Conservation (phyloP, 2,113 vertebrate species). For the Neogobius melanostomus region DNA sequence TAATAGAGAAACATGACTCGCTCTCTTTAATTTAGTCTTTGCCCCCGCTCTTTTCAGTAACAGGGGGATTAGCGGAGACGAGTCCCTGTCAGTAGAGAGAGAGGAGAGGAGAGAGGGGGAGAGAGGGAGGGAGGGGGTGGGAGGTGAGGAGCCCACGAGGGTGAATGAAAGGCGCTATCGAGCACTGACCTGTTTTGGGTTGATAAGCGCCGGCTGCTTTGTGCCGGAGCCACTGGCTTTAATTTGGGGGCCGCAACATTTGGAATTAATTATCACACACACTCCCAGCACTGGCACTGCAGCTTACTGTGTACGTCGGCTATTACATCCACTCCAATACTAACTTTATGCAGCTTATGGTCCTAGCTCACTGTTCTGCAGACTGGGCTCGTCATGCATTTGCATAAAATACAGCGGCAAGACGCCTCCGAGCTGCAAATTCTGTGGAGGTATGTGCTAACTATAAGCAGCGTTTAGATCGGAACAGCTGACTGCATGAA, state of each 20-base stretch:
- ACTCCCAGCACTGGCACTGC: constrained; percentile 57
- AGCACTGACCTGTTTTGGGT: constrained; percentile 80
- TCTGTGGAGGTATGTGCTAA: neutral
- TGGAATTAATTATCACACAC: constrained; percentile 79
- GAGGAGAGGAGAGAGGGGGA: constrained; percentile 37
- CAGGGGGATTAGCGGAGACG: constrained; percentile 75
- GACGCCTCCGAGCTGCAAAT: neutral
- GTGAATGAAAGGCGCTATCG: constrained; percentile 73
- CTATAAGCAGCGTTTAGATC: constrained; percentile 10
- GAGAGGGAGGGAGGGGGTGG: constrained; percentile 21
- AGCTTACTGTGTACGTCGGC: constrained; percentile 55
- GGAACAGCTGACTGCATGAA: neutral
- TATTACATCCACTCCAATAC: constrained; percentile 60
- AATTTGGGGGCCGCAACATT: constrained; percentile 76
- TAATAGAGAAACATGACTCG: constrained; percentile 58
- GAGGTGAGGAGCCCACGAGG: constrained; percentile 60
- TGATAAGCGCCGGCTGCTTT: constrained; percentile 76
- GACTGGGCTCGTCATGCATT: constrained; percentile 38
- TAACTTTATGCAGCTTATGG: constrained; percentile 64
- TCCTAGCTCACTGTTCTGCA: constrained; percentile 48
- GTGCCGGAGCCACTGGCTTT: constrained; percentile 73
- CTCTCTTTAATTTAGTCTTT: constrained; percentile 65
- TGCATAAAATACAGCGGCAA: constrained; percentile 38
- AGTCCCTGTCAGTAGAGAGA: constrained; percentile 73
- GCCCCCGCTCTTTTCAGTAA: constrained; percentile 72